Conservation (phyloP, 2,797 vertebrate species). For the Enteromius trimaculatus region DNA sequence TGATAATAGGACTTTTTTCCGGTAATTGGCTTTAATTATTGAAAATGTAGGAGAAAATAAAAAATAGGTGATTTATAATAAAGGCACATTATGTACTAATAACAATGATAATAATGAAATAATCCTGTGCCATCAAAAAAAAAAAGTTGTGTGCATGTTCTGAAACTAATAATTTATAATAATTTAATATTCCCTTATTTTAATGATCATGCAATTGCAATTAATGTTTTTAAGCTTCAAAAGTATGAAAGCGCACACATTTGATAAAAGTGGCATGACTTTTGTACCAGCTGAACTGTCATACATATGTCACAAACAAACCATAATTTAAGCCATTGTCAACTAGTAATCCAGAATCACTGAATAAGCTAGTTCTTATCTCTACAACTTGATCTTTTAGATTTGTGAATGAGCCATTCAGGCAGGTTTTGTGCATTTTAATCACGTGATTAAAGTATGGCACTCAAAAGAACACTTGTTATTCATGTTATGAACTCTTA, state of each 20-base stretch:
- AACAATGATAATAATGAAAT: too few species aligned
- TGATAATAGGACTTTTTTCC: conserved; percentile 59
- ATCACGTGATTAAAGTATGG: neutral
- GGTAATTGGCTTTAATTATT: conserved; percentile 50
- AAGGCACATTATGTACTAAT: neutral
- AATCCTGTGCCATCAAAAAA: too few species aligned
- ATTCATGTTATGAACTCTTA: neutral
- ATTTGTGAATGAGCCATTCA: neutral
- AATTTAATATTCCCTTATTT: neutral
- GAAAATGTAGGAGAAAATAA: conserved; percentile 26
- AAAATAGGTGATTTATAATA: neutral
- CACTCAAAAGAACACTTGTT: neutral
- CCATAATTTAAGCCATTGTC: neutral
- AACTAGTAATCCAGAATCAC: neutral
- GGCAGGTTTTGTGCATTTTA: neutral
- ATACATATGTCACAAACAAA: neutral
- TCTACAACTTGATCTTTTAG: neutral
- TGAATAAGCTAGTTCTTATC: neutral
- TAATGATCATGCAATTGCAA: neutral
- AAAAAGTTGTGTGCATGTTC: too few species aligned
- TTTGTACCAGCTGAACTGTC: neutral
- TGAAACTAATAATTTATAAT: neutral
- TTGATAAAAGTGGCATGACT: neutral
- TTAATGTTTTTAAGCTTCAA: neutral
- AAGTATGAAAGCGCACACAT: neutral